Evolutionary conservation across 2,113 vertebrate species (phyloP).

Genomic region (Hemiprocne comata): DNA sequence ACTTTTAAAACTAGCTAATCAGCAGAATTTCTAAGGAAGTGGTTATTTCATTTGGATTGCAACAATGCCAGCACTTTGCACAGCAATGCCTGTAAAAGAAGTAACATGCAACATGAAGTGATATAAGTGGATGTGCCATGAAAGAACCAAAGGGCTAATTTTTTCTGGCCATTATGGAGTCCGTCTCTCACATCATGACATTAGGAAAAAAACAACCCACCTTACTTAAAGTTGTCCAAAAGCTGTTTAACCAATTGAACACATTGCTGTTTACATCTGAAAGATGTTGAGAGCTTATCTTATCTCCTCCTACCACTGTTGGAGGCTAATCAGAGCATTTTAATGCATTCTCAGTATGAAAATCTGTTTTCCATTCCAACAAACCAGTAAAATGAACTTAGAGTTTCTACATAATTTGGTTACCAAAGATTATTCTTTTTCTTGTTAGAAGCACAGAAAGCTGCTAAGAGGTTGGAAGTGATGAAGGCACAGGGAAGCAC

Average conservation of each 20-base stretch:
- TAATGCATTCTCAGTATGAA: background rate
- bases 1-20: conserved; percentile 15
- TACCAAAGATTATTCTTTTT: background rate
- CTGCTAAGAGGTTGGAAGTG: background rate
- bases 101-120: conserved; percentile 22
- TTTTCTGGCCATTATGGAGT: no score
- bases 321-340: background rate
- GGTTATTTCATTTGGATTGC: background rate
- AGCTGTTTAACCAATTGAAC: conserved; percentile 46
- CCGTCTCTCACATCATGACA: no score
- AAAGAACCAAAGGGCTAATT: background rate
- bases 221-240: conserved; percentile 22
- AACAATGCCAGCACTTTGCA: background rate
- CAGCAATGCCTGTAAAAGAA: background rate
- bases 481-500: background rate
- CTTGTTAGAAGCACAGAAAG: background rate
- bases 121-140: conserved; percentile 20
- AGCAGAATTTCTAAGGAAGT: background rate
- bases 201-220: rapidly evolving
- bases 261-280: conserved; percentile 28
- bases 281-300: conserved; percentile 13
- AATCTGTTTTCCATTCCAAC: background rate
- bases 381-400: background rate
- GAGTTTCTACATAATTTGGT: background rate
- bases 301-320: conserved; percentile 18